These are phyloP conservation scores for Crenuchus spilurus DNA, from an alignment of 2,797 vertebrate species.

Conservation along the genomic window DNA sequence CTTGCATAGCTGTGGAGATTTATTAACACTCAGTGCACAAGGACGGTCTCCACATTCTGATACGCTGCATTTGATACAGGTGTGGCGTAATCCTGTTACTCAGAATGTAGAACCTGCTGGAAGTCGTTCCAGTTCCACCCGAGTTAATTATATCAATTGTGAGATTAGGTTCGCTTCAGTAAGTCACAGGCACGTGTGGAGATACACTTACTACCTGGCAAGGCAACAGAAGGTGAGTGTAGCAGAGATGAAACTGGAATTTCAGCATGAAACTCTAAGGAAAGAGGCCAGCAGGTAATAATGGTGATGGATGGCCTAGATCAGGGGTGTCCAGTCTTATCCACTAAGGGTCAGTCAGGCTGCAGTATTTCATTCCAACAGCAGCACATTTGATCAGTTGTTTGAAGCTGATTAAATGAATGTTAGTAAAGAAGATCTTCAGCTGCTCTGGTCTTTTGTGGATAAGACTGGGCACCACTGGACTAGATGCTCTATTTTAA, in stretches of 20 bases:
- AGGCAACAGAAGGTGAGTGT: slow-evolving; percentile 20
- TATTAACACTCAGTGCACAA: background rate
- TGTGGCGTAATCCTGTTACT: slow-evolving; percentile 18
- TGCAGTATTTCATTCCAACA: too few species aligned
- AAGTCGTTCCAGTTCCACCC: slow-evolving; percentile 6
- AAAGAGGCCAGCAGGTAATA: too few species aligned
- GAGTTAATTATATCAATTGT: slow-evolving; percentile 28
- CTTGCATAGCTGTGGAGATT: background rate
- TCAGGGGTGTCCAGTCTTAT: too few species aligned
- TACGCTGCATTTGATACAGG: slow-evolving; percentile 3
- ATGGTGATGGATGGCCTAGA: too few species aligned
- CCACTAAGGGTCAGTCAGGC: too few species aligned
- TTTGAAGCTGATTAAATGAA: too few species aligned
- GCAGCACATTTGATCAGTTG: too few species aligned
- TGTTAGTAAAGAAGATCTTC: too few species aligned
- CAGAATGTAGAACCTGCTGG: slow-evolving; percentile 9
- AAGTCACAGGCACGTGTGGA: slow-evolving; percentile 36
- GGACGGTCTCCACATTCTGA: background rate
- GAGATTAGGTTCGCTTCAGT: slow-evolving; percentile 44
- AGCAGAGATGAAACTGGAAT: background rate
- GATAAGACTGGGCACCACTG: too few species aligned
- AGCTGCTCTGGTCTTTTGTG: too few species aligned
- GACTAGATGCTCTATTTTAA: too few species aligned
- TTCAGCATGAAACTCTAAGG: too few species aligned
- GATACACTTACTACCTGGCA: background rate